Evolutionary conservation across 1,140 invertebrate species (phyloP).

Genomic region (Lucilia cuprina): DNA sequence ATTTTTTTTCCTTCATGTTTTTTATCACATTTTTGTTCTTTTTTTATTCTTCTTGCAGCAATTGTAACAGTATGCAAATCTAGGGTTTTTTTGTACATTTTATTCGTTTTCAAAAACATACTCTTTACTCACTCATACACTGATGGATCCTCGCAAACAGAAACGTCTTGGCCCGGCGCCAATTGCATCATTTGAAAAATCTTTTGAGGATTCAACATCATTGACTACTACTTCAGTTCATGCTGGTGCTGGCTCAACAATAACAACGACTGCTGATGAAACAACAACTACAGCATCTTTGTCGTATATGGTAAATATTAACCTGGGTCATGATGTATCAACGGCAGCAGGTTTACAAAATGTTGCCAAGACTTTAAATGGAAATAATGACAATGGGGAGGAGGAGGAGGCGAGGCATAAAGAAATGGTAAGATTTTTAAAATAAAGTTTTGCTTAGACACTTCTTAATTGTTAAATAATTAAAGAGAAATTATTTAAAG

Average conservation of each 20-base stretch:
- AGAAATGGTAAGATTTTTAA: no score
- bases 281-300: slow-evolving; percentile 1
- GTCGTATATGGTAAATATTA: not conserved
- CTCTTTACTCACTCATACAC: no score
- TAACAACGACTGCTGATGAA: not conserved
- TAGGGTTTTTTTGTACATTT: not conserved
- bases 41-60: not conserved
- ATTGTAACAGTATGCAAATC: not conserved
- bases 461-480: no score
- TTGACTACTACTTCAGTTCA: not conserved
- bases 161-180: slow-evolving; percentile 87
- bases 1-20: not conserved
- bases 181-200: slow-evolving; percentile 91
- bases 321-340: not conserved
- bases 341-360: not conserved
- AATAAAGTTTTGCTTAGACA: no score
- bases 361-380: not conserved
- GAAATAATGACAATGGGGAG: not conserved
- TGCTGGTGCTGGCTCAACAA: not conserved
- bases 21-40: not conserved
- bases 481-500: no score
- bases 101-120: not conserved
- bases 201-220: slow-evolving; percentile 75
- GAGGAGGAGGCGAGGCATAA: no score
- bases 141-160: slow-evolving; percentile 64